These are phyloP conservation scores for Tetranychus truncatus DNA, from an alignment of 2,888 invertebrate genomes.

Conservation along the genomic window DNA sequence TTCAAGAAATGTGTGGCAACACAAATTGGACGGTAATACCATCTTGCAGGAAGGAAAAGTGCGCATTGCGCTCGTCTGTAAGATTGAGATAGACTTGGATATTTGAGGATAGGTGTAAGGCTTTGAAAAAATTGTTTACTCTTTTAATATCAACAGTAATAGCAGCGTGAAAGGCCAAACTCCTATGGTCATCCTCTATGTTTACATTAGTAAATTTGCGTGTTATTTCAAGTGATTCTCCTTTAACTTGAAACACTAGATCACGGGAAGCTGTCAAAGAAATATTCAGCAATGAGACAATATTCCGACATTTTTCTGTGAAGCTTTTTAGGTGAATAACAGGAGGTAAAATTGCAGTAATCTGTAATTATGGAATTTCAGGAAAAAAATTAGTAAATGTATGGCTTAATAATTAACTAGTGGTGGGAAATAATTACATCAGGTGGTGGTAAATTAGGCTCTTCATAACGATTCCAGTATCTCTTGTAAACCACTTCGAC, in stretches of 20 bases:
- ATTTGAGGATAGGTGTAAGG: neutral
- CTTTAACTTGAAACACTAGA: neutral
- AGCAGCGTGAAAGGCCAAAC: neutral
- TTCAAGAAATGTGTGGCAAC: neutral
- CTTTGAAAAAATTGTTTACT: constrained; percentile 5
- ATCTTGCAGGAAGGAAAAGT: neutral
- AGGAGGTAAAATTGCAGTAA: neutral
- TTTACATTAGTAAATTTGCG: neutral
- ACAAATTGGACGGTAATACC: neutral
- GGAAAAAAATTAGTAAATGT: neutral
- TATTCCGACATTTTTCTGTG: neutral
- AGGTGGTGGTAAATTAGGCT: neutral
- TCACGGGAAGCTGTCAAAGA: neutral
- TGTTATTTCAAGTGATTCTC: neutral
- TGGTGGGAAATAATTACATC: neutral
- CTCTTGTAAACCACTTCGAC: neutral
- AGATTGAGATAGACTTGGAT: neutral
- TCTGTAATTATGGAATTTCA: neutral
- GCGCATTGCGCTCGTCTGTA: neutral
- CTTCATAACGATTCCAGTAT: neutral
- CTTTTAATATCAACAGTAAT: neutral
- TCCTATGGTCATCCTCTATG: neutral
- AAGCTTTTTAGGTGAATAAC: neutral
- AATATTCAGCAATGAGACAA: neutral
- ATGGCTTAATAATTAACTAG: neutral